phyloP scores from a whole-genome alignment of 2,888 invertebrate genomes.

The Dermolepida albohirtum region DNA sequence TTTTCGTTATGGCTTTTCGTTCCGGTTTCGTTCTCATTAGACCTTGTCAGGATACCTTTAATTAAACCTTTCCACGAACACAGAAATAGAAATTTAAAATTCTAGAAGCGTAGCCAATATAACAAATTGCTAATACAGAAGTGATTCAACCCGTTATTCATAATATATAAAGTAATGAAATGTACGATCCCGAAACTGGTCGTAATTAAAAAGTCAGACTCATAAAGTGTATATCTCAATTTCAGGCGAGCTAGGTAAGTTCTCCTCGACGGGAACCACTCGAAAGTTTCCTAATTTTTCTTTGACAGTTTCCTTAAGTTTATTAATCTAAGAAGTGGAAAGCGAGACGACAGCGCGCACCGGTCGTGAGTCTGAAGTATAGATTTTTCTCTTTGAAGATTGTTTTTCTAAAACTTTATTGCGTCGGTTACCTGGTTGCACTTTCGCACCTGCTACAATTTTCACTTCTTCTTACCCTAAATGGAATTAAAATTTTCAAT shows the following conservation, averaged over 20 bases:
- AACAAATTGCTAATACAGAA: conserved; percentile 9
- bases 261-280: conserved; percentile 35
- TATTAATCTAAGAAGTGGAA: conserved; percentile 54
- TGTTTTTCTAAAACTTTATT: conserved; percentile 53
- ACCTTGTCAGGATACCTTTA: too few relatives aligned
- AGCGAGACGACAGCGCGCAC: conserved; percentile 28
- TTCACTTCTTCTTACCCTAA: conserved; percentile 22
- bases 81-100: too few relatives aligned
- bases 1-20: too few relatives aligned
- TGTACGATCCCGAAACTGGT: background rate
- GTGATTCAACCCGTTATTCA: background rate
- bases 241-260: conserved; percentile 4
- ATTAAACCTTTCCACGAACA: too few relatives aligned
- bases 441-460: conserved; percentile 39
- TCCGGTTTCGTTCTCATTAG: too few relatives aligned
- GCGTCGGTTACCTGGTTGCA: conserved; percentile 37
- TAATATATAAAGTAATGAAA: background rate
- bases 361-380: conserved; percentile 29
- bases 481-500: too few relatives aligned
- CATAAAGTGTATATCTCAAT: conserved; percentile 16
- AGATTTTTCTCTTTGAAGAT: conserved; percentile 47
- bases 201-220: conserved; percentile 17
- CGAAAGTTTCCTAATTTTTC: conserved; percentile 58
- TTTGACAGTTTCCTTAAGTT: conserved; percentile 57
- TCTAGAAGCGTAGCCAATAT: background rate